Evolutionary conservation across 2,113 vertebrate genomes (phyloP).

Genomic region (Cyrtonyx montezumae): DNA sequence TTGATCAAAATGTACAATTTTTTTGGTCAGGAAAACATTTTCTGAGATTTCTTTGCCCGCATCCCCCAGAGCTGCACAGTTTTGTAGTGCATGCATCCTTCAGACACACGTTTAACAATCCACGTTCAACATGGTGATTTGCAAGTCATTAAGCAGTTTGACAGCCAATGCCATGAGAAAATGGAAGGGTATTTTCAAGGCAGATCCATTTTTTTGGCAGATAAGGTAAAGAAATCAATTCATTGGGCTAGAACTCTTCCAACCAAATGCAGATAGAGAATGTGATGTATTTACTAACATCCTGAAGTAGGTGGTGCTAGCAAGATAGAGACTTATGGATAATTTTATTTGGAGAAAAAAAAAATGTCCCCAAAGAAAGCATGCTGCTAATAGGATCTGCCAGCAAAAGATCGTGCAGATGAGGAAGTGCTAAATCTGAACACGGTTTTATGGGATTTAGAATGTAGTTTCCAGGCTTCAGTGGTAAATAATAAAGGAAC

Average conservation of each 20-base stretch:
- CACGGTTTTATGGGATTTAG: fast-evolving
- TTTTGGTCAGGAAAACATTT: background rate
- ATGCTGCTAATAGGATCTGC: constrained; percentile 11
- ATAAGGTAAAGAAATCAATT: constrained; percentile 49
- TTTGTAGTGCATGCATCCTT: constrained; percentile 18
- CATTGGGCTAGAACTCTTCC: constrained; percentile 60
- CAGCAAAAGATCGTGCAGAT: background rate
- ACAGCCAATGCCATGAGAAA: constrained; percentile 70
- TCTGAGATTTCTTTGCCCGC: background rate
- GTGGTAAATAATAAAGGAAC: background rate
- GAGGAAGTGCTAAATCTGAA: background rate
- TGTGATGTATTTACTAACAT: constrained; percentile 61
- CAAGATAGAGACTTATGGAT: constrained; percentile 57
- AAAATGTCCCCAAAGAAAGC: constrained; percentile 28
- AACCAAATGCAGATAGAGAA: constrained; percentile 70
- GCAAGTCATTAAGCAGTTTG: constrained; percentile 73
- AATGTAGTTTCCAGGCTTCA: background rate
- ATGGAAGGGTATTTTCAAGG: constrained; percentile 70
- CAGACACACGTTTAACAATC: constrained; percentile 68
- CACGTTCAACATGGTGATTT: constrained; percentile 69
- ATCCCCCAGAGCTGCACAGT: background rate
- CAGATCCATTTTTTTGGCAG: constrained; percentile 66
- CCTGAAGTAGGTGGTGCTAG: constrained; percentile 58
- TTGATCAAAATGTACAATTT: background rate
- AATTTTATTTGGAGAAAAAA: constrained; percentile 61